Evolutionary conservation across 2,113 vertebrate species (phyloP), one percentile per base, ranked within the genome.

Genomic region (Fregata magnificens): DNA sequence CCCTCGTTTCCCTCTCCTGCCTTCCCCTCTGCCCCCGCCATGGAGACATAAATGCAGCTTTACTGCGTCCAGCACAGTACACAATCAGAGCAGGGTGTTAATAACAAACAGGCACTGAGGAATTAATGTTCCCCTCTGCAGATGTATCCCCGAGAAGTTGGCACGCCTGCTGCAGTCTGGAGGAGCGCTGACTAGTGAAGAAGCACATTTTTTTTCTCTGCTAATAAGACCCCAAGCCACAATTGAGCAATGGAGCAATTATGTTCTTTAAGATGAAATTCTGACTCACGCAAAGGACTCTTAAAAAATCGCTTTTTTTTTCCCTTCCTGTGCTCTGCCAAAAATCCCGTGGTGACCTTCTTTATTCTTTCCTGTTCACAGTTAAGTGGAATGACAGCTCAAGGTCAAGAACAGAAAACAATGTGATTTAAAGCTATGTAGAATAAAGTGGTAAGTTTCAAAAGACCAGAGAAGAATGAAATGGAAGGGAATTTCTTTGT

Each of bases 181-280:
- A 88, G 45, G 45, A 88, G 63, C 26, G 3, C 40, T 76, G 73
- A 71, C 62, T 40, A 72, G 80, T 72, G 91, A 93, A 95, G 83
- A 81, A 91, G 88, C 84, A 84, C 67, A 11, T 73, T 65, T 85
- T 83, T 80, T 77, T 59, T 38, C 50, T 55, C 56, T 62, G 69
- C 70, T 91, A 91, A 91, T 82, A 81, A 80, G 91, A 93, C 70
- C 94, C 63, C 58, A 82, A 88, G 70, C 92, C 84, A 77, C 92
- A 94, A 53, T 8, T 88, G 80, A 91, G 84, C 73, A 71, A 65
- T 45, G 36, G 52, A 81, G 52, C 70, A 78, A 94, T 95, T 86
- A 88, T 67, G 31, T 82, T 88, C 59, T 82, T 85, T 69, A 86
- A 78, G 80, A 77, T 78, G 53, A 82, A 82, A 85, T 69, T 95